Base-by-base conservation (phyloP, 1,140 invertebrate species). In the Bathynomus jamesi region DNA sequence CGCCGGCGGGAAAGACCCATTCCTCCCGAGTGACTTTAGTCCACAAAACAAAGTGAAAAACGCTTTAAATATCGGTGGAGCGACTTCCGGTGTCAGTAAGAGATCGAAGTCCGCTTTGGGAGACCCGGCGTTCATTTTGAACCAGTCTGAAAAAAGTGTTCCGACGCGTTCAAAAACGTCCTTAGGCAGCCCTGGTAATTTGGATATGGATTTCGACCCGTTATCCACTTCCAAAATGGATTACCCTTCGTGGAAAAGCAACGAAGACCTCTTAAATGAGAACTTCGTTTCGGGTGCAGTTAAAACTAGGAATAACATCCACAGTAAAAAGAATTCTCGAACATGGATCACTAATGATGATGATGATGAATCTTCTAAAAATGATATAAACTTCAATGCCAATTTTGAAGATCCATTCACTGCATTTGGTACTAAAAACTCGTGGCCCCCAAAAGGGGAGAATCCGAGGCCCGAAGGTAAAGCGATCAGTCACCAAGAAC, bases 371-470 rank as follows among this genome's bases (percentile, higher is more conserved):
- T n/a, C n/a, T n/a, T n/a, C n/a, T n/a, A n/a, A n/a, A n/a, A n/a
- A n/a, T n/a, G n/a, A n/a, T n/a, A n/a, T n/a, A n/a, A n/a, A n/a
- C n/a, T n/a, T n/a, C n/a, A n/a, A n/a, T n/a, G n/a, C n/a, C n/a
- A n/a, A n/a, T n/a, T n/a, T n/a, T 53, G 27, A 73, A 28, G 70
- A 67, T 72, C 64, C 27, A 40, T 61, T 65, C 62, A 76, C 27
- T 46, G 77, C 24, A 67, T 74, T n/a, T n/a, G n/a, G n/a, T n/a
- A n/a, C n/a, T n/a, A n/a, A n/a, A n/a, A n/a, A n/a, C n/a, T n/a
- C n/a, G n/a, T 80, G 80, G 21, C 83, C 81, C 81, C 82, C 82
- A 28, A 81, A 80, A 7, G 75, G 77, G 13, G 82, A 84, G 67
- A 82, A 82, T 72, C 65, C 82, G 7, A n/a, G n/a, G n/a, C n/a